Evolutionary conservation across 2,797 vertebrate species (phyloP).

Genomic region (Epinephelus malabaricus): DNA sequence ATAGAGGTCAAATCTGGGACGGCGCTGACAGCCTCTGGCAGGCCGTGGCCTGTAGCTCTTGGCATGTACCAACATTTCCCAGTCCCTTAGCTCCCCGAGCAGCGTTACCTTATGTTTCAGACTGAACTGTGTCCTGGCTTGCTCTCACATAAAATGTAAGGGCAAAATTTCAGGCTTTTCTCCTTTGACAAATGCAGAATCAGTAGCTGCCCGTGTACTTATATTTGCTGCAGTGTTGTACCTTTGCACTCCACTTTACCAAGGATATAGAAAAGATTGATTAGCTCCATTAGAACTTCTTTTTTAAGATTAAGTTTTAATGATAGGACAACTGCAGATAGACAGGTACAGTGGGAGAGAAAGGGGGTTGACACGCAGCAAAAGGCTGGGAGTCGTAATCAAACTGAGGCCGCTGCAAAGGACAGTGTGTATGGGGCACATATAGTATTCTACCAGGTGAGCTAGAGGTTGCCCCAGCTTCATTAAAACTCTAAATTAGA

Average conservation of each 20-base stretch:
- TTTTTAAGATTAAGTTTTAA: no score
- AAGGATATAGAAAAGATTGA: background rate
- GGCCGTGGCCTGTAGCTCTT: background rate
- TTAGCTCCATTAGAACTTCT: background rate
- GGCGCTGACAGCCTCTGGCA: slow-evolving; percentile 29
- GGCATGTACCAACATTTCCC: background rate
- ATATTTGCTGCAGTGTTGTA: background rate
- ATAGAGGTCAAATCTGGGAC: slow-evolving; percentile 16
- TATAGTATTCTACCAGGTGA: no score
- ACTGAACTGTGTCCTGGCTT: slow-evolving; percentile 1
- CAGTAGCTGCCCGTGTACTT: background rate
- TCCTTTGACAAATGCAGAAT: slow-evolving; percentile 1
- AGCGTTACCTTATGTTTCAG: slow-evolving; percentile 8
- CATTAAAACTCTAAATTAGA: no score
- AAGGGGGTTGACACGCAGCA: no score
- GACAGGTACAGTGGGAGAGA: no score
- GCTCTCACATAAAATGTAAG: background rate
- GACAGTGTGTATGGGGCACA: no score
- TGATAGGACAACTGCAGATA: no score
- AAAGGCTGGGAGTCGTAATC: no score
- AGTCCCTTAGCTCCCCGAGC: background rate
- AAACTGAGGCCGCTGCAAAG: no score
- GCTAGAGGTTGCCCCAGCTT: no score
- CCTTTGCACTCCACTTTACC: background rate
- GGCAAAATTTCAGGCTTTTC: background rate